Conservation (phyloP, 2,113 vertebrate species). For the Microcebus jonahi region DNA sequence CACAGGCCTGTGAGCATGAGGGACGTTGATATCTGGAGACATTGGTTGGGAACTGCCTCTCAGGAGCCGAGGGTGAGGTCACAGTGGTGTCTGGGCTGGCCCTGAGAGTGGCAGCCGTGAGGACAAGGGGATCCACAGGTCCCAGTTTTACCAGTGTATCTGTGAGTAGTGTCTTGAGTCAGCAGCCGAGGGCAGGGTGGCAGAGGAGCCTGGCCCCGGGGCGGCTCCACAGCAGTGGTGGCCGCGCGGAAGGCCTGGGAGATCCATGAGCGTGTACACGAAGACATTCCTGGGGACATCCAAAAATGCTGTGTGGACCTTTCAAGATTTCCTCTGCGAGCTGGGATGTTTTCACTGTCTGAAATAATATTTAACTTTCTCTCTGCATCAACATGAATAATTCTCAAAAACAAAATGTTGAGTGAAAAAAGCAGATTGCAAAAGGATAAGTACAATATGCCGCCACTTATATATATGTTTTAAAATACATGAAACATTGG, state of each 20-base stretch:
- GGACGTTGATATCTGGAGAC: neutral
- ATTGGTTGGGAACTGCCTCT: neutral
- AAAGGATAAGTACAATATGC: slow-evolving; percentile 79
- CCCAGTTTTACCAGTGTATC: neutral
- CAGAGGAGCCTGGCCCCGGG: neutral
- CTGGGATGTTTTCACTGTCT: slow-evolving; percentile 69
- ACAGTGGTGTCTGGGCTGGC: neutral
- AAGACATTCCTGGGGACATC: neutral
- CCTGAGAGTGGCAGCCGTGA: neutral
- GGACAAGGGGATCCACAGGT: neutral
- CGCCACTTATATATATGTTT: slow-evolving; percentile 72
- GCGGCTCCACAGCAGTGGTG: neutral
- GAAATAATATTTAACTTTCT: slow-evolving; percentile 73
- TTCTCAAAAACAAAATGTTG: slow-evolving; percentile 80
- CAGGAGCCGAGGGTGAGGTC: neutral
- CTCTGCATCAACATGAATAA: slow-evolving; percentile 75
- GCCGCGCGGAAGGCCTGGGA: neutral
- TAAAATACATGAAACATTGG: slow-evolving; percentile 74
- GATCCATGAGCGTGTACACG: neutral
- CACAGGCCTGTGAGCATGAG: fast-evolving
- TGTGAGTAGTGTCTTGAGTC: neutral
- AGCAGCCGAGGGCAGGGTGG: neutral
- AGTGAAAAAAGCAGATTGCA: slow-evolving; percentile 80
- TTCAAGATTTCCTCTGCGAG: slow-evolving; percentile 50
- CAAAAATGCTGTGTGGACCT: neutral